Base-by-base conservation (phyloP, 1,140 invertebrate genomes). In the Zaprionus inermis region DNA sequence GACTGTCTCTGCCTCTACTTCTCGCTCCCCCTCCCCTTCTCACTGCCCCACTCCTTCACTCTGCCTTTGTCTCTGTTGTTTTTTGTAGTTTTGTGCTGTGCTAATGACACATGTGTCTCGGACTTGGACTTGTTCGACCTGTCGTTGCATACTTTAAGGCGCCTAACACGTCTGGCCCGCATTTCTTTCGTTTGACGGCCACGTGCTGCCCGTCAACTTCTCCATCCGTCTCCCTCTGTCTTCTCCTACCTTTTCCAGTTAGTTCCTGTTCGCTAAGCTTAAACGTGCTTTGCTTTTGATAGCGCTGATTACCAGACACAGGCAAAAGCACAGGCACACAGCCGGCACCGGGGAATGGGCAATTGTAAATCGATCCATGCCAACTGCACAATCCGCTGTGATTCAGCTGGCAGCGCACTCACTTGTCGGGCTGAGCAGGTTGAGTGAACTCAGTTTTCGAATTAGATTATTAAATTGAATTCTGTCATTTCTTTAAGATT, bases 281-380 rank as follows among this genome's bases (percentile, higher is more conserved):
- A 72, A 76, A 79, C 76, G 76, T 79, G 76, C 73, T 79, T 72
- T 72, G 76, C 68, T 64, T 72, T 72, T 76, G 72, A 78, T 72
- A 76, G 76, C 68, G 73, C 76, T 76, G 76, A 76, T 78, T 76
- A 72, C 64, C 63, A 60, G 55, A 69, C 55, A 61, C 49, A 68
- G 34, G 52, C 52, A 54, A 11, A 60, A n/a, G n/a, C 6, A 68
- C 56, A 68, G 1, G 4, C 28, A 56, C 18, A 41, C 18, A 20
- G 9, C 22, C n/a, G 38, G 10, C n/a, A n/a, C n/a, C n/a, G n/a
- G n/a, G n/a, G n/a, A n/a, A n/a, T n/a, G 16, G 32, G 28, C 28
- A 16, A 22, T 16, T 22, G 51, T 34, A 54, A 73, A 73, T 73
- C 65, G 71, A 72, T 72, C 46, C 46, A 67, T 59, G 57, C 54